Evolutionary conservation across 2,888 invertebrate species (phyloP).

Genomic region (Xylophagus ater): DNA sequence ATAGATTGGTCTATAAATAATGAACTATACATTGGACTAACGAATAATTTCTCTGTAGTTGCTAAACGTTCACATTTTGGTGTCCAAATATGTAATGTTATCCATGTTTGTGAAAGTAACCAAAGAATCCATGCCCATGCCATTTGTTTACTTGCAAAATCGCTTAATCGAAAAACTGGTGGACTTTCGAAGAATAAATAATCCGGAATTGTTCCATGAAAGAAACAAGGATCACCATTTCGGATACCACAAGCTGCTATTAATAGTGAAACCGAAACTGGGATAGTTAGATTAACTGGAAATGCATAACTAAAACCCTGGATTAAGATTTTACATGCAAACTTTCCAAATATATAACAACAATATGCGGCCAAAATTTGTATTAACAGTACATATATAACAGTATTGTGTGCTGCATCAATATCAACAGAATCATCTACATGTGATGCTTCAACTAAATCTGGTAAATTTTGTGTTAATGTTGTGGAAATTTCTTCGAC

Average conservation of each 20-base stretch:
- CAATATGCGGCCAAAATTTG: conserved; percentile 76
- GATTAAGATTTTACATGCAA: conserved; percentile 92
- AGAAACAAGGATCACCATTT: conserved; percentile 78
- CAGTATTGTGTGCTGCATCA: conserved; percentile 57
- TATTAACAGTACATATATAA: conserved; percentile 64
- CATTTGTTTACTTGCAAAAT: conserved; percentile 76
- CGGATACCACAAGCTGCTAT: conserved; percentile 82
- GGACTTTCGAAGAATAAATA: conserved; percentile 90
- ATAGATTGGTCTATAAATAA: conserved; percentile 90
- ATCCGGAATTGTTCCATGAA: conserved; percentile 72
- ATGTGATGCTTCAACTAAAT: conserved; percentile 63
- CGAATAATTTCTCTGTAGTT: conserved; percentile 90
- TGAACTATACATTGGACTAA: conserved; percentile 87
- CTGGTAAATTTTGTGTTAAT: conserved; percentile 45
- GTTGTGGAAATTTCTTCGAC: conserved; percentile 50
- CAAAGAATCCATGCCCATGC: conserved; percentile 90
- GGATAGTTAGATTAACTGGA: conserved; percentile 87
- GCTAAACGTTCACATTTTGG: conserved; percentile 96
- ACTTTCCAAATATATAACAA: conserved; percentile 89
- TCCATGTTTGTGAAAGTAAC: conserved; percentile 92
- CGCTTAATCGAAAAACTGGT: conserved; percentile 65
- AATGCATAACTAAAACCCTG: conserved; percentile 97
- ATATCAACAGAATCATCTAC: conserved; percentile 63
- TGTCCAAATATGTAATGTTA: conserved; percentile 94
- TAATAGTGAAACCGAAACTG: conserved; percentile 74